A percentile compares a stretch with the other conserved stretches of the same genome.
Conservation (phyloP, 37 sponge, comb jelly and placozoan genomes). For the Halichondria panicea region DNA sequence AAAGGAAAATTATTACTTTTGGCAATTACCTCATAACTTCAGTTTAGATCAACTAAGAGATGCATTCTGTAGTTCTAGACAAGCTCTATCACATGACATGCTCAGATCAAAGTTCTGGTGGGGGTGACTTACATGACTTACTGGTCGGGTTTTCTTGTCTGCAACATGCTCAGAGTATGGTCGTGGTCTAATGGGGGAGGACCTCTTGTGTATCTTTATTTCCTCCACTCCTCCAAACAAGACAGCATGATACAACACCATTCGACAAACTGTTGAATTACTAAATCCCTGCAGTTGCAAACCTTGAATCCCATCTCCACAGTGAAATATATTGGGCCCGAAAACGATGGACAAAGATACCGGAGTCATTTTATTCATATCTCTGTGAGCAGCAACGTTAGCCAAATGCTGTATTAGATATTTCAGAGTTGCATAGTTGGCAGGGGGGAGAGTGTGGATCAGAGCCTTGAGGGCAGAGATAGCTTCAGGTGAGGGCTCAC, state of each 20-base stretch:
- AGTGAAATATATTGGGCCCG: conserved; percentile 88
- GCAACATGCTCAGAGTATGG: conserved; percentile 25
- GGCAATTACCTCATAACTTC: background rate
- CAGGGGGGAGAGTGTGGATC: conserved; percentile 49
- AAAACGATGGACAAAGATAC: conserved; percentile 92
- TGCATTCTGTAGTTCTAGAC: background rate
- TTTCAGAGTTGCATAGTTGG: conserved; percentile 60
- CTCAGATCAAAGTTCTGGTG: no score
- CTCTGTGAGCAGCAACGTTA: conserved; percentile 63
- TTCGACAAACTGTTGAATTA: conserved; percentile 39
- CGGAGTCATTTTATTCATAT: conserved; percentile 85
- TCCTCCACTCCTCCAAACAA: background rate
- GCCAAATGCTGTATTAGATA: conserved; percentile 76
- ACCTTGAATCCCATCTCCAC: conserved; percentile 54
- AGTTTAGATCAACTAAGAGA: background rate
- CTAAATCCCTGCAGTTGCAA: conserved; percentile 54
- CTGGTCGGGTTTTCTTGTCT: conserved; percentile 18
- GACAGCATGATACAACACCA: conserved; percentile 37
- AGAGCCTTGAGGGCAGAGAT: conserved; percentile 10
- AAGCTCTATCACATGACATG: no score
- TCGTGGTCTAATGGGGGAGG: conserved; percentile 7
- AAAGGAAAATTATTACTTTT: background rate
- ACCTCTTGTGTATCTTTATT: background rate
- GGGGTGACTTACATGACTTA: no score
- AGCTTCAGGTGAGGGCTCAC: conserved; percentile 20